Evolutionary conservation across 2,797 vertebrate genomes (phyloP).

Genomic region (Anguilla marmorata): DNA sequence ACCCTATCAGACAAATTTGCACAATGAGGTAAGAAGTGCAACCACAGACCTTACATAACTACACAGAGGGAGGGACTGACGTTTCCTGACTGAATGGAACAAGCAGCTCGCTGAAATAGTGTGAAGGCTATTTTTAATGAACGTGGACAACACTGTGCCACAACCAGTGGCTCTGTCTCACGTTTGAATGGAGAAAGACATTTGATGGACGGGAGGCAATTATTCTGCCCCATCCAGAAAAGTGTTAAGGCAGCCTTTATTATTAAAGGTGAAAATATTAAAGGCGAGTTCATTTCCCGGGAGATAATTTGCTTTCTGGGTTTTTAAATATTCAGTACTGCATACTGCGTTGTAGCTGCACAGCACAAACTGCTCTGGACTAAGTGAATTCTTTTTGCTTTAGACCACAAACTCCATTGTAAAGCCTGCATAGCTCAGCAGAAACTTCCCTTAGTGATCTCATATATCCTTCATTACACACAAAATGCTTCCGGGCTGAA

Average conservation of each 20-base stretch:
- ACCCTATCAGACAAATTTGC: neutral
- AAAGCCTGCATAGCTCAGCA: too few relatives aligned
- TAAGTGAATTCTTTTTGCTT: too few relatives aligned
- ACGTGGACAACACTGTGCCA: neutral
- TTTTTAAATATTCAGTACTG: too few relatives aligned
- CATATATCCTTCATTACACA: too few relatives aligned
- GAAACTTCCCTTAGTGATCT: too few relatives aligned
- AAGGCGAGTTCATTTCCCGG: neutral
- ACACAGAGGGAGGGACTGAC: neutral
- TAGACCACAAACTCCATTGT: too few relatives aligned
- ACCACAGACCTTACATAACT: neutral
- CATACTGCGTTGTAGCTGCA: too few relatives aligned
- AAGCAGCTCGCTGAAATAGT: neutral
- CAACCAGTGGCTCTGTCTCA: neutral
- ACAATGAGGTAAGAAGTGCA: constrained; percentile 2
- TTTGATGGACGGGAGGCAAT: neutral
- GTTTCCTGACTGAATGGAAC: too few relatives aligned
- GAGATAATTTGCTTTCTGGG: neutral
- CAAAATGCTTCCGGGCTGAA: neutral
- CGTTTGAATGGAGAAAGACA: too few relatives aligned
- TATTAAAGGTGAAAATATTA: neutral
- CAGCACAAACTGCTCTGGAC: too few relatives aligned
- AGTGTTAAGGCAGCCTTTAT: too few relatives aligned
- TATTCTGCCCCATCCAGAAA: neutral
- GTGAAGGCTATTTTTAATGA: neutral